Conservation (phyloP, 2,113 vertebrate genomes). For the Thryonomys swinderianus region DNA sequence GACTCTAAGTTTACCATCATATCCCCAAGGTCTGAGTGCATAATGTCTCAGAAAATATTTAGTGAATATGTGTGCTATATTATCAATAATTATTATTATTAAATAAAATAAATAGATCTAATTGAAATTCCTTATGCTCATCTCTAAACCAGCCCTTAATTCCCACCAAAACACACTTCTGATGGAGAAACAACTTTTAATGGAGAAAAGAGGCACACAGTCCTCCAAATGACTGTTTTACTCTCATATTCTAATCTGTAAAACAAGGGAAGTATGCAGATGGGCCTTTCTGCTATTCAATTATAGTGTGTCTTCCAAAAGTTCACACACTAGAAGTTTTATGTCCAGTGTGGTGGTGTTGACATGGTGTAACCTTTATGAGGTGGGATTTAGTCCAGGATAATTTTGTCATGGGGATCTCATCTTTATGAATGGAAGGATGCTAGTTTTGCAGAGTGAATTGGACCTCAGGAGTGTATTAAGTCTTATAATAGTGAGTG, state of each 20-base stretch:
- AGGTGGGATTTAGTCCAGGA: background rate
- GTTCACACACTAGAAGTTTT: background rate
- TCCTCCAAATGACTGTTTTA: constrained; percentile 28
- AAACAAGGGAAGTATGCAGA: background rate
- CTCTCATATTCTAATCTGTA: constrained; percentile 15
- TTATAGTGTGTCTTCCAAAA: background rate
- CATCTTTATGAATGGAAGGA: background rate
- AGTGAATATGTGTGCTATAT: constrained; percentile 22
- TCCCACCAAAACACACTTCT: background rate
- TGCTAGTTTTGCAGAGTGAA: background rate
- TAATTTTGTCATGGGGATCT: background rate
- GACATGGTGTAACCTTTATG: background rate
- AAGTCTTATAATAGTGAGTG: background rate
- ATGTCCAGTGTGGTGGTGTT: background rate
- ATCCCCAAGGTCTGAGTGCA: background rate
- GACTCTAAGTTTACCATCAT: background rate
- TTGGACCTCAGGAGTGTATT: background rate
- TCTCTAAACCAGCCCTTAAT: background rate
- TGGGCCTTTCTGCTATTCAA: background rate
- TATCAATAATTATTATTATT: constrained; percentile 48
- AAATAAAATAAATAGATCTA: constrained; percentile 42
- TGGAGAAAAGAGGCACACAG: background rate
- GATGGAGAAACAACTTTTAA: background rate
- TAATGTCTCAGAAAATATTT: constrained; percentile 47
- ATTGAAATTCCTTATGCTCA: background rate